Conservation (phyloP, 2,888 invertebrate genomes). For the Cephus sareptanus region DNA sequence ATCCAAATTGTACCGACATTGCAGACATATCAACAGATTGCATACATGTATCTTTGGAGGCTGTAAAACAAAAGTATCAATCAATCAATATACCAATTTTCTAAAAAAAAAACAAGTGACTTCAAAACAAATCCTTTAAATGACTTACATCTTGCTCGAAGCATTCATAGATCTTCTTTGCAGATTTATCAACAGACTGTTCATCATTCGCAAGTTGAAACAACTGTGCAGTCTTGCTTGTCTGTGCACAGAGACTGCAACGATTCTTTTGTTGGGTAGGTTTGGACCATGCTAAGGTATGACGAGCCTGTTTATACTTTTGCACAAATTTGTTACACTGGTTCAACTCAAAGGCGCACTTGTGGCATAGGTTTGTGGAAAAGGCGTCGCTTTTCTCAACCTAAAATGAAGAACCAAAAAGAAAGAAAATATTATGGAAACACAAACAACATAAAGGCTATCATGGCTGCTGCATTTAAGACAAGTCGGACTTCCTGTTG, state of each 20-base stretch:
- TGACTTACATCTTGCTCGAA: conserved; percentile 48
- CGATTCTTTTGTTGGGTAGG: conserved; percentile 15
- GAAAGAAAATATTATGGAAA: not conserved
- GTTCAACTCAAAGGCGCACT: conserved; percentile 58
- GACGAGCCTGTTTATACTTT: conserved; percentile 39
- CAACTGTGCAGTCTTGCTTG: conserved; percentile 35
- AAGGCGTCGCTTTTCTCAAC: conserved; percentile 23
- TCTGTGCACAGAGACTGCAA: conserved; percentile 47
- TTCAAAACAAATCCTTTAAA: not conserved
- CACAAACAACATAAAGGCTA: not conserved
- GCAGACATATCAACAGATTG: conserved; percentile 47
- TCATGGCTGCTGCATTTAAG: not conserved
- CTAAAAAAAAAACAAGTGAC: not conserved
- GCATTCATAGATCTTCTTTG: conserved; percentile 41
- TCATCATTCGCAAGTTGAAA: conserved; percentile 47
- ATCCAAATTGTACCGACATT: conserved; percentile 57
- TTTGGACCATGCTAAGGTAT: not conserved
- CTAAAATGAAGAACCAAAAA: conserved; percentile 20
- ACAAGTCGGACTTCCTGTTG: not conserved
- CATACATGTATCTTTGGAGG: not conserved
- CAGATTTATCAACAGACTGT: conserved; percentile 31
- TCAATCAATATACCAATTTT: not conserved
- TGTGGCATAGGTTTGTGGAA: conserved; percentile 55
- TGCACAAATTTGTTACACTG: conserved; percentile 54
- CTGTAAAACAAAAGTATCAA: not conserved